Evolutionary conservation across 2,797 vertebrate genomes (phyloP).

Genomic region (Darevskia mixta): DNA sequence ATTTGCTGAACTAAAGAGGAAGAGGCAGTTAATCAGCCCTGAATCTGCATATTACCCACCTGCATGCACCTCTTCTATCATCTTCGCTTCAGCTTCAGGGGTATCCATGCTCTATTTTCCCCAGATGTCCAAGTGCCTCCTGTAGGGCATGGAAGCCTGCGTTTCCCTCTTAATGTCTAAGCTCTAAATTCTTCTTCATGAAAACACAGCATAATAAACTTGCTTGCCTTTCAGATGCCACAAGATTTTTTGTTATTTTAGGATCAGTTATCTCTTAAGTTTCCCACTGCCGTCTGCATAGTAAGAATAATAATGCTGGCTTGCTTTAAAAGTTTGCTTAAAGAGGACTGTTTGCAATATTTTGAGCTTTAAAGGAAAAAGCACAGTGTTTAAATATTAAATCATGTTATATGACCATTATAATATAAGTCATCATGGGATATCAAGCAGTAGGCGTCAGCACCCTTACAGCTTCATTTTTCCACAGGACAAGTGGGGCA

Average conservation of each 20-base stretch:
- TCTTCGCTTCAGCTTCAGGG: not conserved
- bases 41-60: not conserved
- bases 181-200: not conserved
- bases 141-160: not conserved
- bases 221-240: too few relatives aligned
- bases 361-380: not conserved
- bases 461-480: not conserved
- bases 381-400: not conserved
- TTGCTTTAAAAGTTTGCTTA: not conserved
- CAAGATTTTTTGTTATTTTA: too few relatives aligned
- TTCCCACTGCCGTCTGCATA: not conserved
- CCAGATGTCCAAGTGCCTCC: not conserved
- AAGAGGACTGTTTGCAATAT: not conserved
- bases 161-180: not conserved
- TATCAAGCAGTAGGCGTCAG: not conserved
- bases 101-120: not conserved
- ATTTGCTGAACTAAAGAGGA: not conserved
- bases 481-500: not conserved
- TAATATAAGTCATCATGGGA: not conserved
- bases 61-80: too few relatives aligned
- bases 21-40: not conserved
- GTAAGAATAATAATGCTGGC: not conserved
- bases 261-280: too few relatives aligned
- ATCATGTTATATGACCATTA: not conserved
- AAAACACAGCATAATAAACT: too few relatives aligned